Evolutionary conservation across 2,113 vertebrate genomes (phyloP), one percentile per base, ranked within the genome.

Genomic region (Poeciliopsis prolifica): DNA sequence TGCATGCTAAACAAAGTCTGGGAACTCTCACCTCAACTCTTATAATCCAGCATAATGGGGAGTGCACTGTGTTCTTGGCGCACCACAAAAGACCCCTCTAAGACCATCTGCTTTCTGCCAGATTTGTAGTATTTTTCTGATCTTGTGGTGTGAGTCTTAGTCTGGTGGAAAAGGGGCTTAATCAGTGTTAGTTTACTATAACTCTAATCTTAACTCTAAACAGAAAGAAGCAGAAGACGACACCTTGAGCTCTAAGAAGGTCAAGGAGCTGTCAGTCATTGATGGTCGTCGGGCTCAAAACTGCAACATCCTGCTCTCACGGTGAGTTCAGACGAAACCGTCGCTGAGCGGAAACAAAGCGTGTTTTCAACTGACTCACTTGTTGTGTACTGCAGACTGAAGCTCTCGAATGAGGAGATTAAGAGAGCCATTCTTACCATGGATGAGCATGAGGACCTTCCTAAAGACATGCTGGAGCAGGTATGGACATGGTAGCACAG

Each of bases 391-490:
- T 89, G 73, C 87, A 99, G 98, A 90, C 91, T 99, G 94, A 99
- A 98, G 82, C 95, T 99, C 76, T 97, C 97, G 0, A 99, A 99
- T 0, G 98, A 97, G 71, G 98, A 99, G 94, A 99, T 99, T 79
- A 99, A 98, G 87, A 95, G 96, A 86, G 98, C 98, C 0, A 99
- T 99, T 91, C 89, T 99, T 80, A 97, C 97, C 0, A 99, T 99
- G 98, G 98, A 99, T 0, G 98, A 99, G 75, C 98, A 99, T 78
- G 98, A 99, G 87, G 98, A 99, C 86, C 95, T 99, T 63, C 97
- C 98, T 0, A 99, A 98, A 90, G 98, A 99, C 90, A 99, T 99
- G 98, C 88, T 99, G 89, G 98, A 99, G 88, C 98, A 99, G 97
- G 98, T 99, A 89, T 1, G 51, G 1, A 24, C n/a, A 28, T 9